A percentile compares a stretch with the other conserved stretches of the same genome.
These are phyloP conservation scores for Drosophila orena DNA, from an alignment of 1,140 invertebrate genomes.

Conservation along the genomic window DNA sequence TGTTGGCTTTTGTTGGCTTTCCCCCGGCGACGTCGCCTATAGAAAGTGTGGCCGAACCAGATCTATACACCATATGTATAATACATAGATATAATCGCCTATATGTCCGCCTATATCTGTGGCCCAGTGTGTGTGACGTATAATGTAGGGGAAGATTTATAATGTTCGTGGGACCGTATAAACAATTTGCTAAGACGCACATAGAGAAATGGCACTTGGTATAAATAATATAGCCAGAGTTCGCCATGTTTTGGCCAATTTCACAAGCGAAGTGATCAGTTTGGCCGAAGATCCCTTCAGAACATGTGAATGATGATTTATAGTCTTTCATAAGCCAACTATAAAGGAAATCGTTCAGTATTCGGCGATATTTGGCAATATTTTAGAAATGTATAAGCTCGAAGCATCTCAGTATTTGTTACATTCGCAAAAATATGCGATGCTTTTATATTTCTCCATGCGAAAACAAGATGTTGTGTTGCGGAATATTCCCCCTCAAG, in stretches of 20 bases:
- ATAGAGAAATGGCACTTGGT: slow-evolving; percentile 56
- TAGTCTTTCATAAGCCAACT: slow-evolving; percentile 27
- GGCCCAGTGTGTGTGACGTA: slow-evolving; percentile 36
- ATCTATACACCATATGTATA: slow-evolving; percentile 30
- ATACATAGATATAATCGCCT: slow-evolving; percentile 8
- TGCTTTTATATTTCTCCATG: background rate
- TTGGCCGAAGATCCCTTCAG: slow-evolving; percentile 22
- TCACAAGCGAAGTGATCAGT: slow-evolving; percentile 34
- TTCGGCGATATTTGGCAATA: too few relatives aligned
- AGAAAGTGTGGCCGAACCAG: slow-evolving; percentile 69
- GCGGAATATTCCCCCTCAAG: background rate
- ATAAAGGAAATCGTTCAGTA: background rate
- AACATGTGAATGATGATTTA: slow-evolving; percentile 32
- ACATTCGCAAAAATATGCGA: background rate
- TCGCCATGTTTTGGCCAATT: slow-evolving; percentile 45
- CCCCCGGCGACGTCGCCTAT: slow-evolving; percentile 53
- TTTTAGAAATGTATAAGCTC: too few relatives aligned
- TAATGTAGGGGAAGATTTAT: slow-evolving; percentile 64
- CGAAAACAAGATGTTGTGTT: background rate
- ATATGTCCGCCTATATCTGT: slow-evolving; percentile 38
- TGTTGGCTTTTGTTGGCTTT: slow-evolving; percentile 28
- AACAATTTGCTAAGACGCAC: slow-evolving; percentile 76
- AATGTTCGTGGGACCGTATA: slow-evolving; percentile 66
- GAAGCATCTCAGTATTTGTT: background rate
- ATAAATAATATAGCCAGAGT: slow-evolving; percentile 54